A percentile compares a stretch with the other conserved stretches of the same genome.
phyloP scores from a whole-genome alignment of 2,888 invertebrate genomes.

The Scrobipalpa atriplicella region DNA sequence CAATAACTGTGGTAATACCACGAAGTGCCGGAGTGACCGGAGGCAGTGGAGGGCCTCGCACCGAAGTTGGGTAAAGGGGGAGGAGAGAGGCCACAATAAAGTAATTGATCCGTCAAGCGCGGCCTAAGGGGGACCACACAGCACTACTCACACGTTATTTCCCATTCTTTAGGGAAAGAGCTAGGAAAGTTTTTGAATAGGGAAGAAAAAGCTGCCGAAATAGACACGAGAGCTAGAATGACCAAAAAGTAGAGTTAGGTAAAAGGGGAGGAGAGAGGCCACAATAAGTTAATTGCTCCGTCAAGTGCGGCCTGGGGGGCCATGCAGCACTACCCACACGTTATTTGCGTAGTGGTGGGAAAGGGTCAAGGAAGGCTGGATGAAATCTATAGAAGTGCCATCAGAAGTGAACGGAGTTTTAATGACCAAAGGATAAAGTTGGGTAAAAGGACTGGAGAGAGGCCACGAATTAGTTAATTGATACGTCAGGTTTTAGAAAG shows the following conservation, averaged over 20 bases:
- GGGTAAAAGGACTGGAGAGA: too few relatives aligned
- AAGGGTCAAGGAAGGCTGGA: neutral
- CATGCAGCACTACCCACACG: conserved; percentile 58
- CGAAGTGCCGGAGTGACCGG: conserved; percentile 17
- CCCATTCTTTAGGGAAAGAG: conserved; percentile 40
- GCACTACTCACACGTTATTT: conserved; percentile 52
- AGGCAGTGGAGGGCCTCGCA: conserved; percentile 39
- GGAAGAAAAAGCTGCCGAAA: neutral
- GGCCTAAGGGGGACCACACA: conserved; percentile 64
- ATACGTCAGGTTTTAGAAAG: too few relatives aligned
- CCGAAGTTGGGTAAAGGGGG: conserved; percentile 27
- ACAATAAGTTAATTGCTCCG: conserved; percentile 72
- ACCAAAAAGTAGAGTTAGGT: neutral
- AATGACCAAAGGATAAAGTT: neutral
- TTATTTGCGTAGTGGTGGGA: conserved; percentile 49
- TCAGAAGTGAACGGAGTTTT: neutral
- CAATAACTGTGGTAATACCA: conserved; percentile 8
- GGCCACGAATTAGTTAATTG: too few relatives aligned
- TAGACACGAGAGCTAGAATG: neutral
- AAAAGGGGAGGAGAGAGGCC: conserved; percentile 35
- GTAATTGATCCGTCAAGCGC: conserved; percentile 71
- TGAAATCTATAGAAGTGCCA: neutral
- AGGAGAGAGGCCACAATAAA: conserved; percentile 53
- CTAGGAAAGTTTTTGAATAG: too few relatives aligned
- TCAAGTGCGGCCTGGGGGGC: conserved; percentile 57